Percentiles rank a stretch among this genome's conserved stretches.
phyloP scores from a whole-genome alignment of 2,888 invertebrate genomes.

The Strigamia maritima region DNA sequence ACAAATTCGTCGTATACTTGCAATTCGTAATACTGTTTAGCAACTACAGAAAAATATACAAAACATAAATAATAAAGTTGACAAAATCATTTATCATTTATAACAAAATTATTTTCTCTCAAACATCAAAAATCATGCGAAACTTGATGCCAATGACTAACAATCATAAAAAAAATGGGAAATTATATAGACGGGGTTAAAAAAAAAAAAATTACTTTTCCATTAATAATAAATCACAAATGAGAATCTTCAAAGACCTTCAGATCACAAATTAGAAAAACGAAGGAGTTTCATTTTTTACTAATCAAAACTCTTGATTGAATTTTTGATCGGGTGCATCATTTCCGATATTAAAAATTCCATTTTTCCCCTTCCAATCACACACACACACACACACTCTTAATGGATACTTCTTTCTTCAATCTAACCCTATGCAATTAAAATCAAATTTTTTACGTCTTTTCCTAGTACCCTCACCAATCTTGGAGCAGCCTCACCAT shows the following conservation, averaged over 20 bases:
- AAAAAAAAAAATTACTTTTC: neutral
- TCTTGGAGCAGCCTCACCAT: constrained; percentile 10
- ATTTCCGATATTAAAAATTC: neutral
- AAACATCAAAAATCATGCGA: neutral
- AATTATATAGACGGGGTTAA: neutral
- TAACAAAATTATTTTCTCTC: neutral
- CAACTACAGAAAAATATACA: constrained; percentile 19
- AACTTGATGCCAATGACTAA: neutral
- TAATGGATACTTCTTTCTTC: neutral
- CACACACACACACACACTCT: neutral
- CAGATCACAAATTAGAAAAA: neutral
- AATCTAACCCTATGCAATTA: neutral
- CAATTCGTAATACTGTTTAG: constrained; percentile 38
- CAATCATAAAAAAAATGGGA: neutral
- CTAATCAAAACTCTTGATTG: constrained; percentile 11
- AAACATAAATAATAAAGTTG: neutral
- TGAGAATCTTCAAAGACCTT: neutral
- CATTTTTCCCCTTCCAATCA: neutral
- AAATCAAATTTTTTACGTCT: constrained; percentile 14
- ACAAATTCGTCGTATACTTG: constrained; percentile 38
- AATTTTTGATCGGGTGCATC: constrained; percentile 10
- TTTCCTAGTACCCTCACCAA: neutral
- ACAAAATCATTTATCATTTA: neutral
- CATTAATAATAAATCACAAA: constrained; percentile 1
- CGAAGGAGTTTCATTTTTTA: neutral